A percentile compares a stretch with the other conserved stretches of the same genome.
Evolutionary conservation across 2,113 vertebrate species (phyloP).

Genomic region (Tachuris rubrigastra): DNA sequence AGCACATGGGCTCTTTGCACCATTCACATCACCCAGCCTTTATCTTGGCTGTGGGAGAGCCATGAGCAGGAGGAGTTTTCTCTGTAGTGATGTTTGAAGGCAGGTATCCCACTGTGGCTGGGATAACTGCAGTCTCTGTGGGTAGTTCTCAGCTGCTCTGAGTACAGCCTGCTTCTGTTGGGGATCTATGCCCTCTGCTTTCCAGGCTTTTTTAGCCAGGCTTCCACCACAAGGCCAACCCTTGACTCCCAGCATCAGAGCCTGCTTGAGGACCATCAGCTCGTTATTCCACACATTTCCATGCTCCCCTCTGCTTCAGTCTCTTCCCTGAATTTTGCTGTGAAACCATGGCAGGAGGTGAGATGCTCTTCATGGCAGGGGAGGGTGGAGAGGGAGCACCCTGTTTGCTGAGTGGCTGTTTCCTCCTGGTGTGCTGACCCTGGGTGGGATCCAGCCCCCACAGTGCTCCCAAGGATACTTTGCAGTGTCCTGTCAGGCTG

Average conservation of each 20-base stretch:
- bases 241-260: not conserved
- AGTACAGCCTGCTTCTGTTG: not conserved
- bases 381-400: not conserved
- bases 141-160: not conserved
- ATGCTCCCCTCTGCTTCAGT: not conserved
- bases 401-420: not conserved
- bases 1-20: not conserved
- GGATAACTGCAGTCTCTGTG: not conserved
- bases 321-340: not conserved
- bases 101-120: rapidly evolving
- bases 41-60: not conserved
- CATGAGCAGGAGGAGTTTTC: not conserved
- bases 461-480: not conserved
- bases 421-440: not conserved
- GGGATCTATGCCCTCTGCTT: not conserved
- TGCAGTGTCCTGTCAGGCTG: not conserved
- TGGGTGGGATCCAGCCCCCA: rapidly evolving
- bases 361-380: not conserved
- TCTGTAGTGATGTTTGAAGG: not conserved
- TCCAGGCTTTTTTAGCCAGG: not conserved
- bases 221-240: not conserved
- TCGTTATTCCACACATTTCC: not conserved
- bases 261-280: not conserved
- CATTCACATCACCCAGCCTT: not conserved
- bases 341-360: not conserved